phyloP scores from a whole-genome alignment of 2,888 invertebrate genomes.

The Prosopocoilus inquinatus region DNA sequence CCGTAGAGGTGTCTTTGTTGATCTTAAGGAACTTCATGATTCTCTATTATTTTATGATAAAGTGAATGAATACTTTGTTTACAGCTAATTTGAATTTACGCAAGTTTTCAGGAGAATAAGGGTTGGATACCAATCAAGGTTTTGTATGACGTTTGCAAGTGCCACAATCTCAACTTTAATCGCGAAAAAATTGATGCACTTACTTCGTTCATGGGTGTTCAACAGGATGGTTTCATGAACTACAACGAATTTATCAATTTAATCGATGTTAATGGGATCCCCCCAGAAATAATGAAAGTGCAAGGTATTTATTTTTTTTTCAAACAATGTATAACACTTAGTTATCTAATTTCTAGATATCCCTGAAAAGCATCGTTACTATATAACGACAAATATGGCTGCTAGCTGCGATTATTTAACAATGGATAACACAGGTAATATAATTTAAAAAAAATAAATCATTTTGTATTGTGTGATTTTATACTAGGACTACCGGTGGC shows the following conservation, averaged over 20 bases:
- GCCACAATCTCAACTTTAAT: conserved; percentile 52
- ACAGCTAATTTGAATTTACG: not conserved
- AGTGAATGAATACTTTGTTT: conserved; percentile 24
- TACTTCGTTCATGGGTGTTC: conserved; percentile 51
- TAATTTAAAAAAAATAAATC: conserved; percentile 5
- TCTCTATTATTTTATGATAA: conserved; percentile 39
- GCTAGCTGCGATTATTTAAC: conserved; percentile 38
- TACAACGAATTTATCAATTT: conserved; percentile 55
- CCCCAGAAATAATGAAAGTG: not conserved
- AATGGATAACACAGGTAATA: conserved; percentile 41
- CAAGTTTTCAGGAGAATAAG: conserved; percentile 42
- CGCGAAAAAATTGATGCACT: conserved; percentile 54
- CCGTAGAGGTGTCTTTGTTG: conserved; percentile 27
- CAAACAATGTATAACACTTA: not conserved
- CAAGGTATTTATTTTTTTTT: not conserved
- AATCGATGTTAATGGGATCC: conserved; percentile 49
- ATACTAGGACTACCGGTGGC: conserved; percentile 34
- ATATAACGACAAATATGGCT: conserved; percentile 38
- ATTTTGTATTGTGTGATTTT: not conserved
- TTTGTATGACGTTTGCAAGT: conserved; percentile 51
- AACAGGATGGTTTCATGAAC: conserved; percentile 51
- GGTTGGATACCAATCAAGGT: conserved; percentile 52
- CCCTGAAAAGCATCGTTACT: conserved; percentile 38
- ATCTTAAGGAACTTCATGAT: conserved; percentile 34
- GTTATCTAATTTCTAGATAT: conserved; percentile 33